phyloP scores from a whole-genome alignment of 1,140 invertebrate genomes.

The Belonocnema kinseyi region DNA sequence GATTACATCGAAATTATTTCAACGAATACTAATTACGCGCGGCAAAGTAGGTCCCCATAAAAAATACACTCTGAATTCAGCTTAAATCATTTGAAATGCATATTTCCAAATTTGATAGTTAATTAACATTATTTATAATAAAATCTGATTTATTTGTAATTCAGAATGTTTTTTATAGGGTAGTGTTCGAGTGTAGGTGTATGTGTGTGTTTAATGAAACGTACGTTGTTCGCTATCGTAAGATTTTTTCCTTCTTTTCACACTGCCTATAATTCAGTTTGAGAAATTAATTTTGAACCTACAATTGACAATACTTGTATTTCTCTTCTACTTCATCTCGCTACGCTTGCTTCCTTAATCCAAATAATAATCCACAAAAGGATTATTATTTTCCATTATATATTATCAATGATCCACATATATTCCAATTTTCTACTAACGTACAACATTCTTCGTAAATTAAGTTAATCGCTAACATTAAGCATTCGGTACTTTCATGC shows the following conservation, averaged over 20 bases:
- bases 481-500: slow-evolving; percentile 30
- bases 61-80: background rate
- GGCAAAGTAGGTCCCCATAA: slow-evolving; percentile 8
- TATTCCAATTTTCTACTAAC: slow-evolving; percentile 23
- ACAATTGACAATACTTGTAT: slow-evolving; percentile 23
- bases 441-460: slow-evolving; percentile 29
- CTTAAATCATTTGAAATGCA: background rate
- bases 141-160: background rate
- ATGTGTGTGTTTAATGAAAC: slow-evolving; percentile 17
- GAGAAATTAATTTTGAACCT: slow-evolving; percentile 13
- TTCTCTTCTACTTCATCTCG: background rate
- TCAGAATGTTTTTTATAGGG: slow-evolving; percentile 12
- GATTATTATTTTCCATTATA: background rate
- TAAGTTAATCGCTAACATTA: slow-evolving; percentile 28
- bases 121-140: background rate
- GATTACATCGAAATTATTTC: slow-evolving; percentile 27
- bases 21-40: slow-evolving; percentile 20
- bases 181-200: background rate
- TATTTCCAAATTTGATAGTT: background rate
- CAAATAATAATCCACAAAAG: slow-evolving; percentile 7
- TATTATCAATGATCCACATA: slow-evolving; percentile 1
- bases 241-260: background rate
- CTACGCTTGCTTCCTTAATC: background rate
- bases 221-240: background rate
- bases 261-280: background rate